These are phyloP conservation scores for Antennarius striatus DNA, from an alignment of 2,113 vertebrate species.

Conservation along the genomic window DNA sequence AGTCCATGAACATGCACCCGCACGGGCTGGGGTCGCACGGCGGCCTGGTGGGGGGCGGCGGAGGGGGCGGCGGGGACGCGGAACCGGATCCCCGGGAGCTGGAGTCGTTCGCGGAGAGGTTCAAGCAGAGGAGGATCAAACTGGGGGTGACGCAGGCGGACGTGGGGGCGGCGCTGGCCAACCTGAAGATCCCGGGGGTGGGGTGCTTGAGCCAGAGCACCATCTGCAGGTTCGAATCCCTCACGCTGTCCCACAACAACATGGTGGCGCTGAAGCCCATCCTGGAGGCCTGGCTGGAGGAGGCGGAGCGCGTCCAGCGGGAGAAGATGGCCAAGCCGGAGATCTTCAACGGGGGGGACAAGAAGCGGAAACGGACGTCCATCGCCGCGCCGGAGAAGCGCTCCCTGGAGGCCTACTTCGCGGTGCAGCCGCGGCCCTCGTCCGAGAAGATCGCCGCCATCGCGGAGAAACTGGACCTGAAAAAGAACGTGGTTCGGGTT, in stretches of 20 bases:
- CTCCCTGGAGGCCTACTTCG: slow-evolving; percentile 68
- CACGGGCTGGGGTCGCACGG: slow-evolving; percentile 83
- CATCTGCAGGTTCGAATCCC: slow-evolving; percentile 93
- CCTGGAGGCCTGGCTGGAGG: slow-evolving; percentile 92
- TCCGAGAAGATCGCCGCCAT: slow-evolving; percentile 94
- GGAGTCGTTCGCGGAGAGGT: slow-evolving; percentile 91
- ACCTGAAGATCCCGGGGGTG: slow-evolving; percentile 93
- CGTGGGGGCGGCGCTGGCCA: slow-evolving; percentile 89
- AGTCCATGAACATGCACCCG: slow-evolving; percentile 87
- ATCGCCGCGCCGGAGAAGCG: slow-evolving; percentile 92
- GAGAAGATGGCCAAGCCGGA: slow-evolving; percentile 94
- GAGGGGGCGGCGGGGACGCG: slow-evolving; percentile 72
- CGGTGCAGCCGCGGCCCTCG: slow-evolving; percentile 88
- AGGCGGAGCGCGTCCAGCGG: slow-evolving; percentile 89
- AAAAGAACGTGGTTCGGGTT: slow-evolving; percentile 94
- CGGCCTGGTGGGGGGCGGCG: slow-evolving; percentile 66
- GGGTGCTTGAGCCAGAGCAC: slow-evolving; percentile 94
- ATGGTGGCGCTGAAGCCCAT: slow-evolving; percentile 96
- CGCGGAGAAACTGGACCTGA: slow-evolving; percentile 93
- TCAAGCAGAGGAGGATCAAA: slow-evolving; percentile 93
- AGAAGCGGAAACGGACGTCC: slow-evolving; percentile 91
- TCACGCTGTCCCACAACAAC: slow-evolving; percentile 94
- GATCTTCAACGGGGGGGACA: slow-evolving; percentile 88
- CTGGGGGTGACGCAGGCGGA: slow-evolving; percentile 93
- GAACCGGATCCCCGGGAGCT: slow-evolving; percentile 92